phyloP scores from a whole-genome alignment of 1,140 invertebrate species.

The Tetramorium simillimum region DNA sequence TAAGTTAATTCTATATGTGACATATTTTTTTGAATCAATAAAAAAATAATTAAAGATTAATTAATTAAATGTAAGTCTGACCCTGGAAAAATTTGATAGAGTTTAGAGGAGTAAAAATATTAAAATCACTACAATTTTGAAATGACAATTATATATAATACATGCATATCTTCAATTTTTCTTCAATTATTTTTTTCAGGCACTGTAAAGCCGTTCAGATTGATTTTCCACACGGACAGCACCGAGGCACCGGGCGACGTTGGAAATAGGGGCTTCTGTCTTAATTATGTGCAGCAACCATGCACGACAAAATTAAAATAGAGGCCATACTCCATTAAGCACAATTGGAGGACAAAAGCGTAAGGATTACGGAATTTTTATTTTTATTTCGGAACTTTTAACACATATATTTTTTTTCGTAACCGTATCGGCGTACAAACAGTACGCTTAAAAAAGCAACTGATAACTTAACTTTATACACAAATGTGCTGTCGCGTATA shows the following conservation, averaged over 20 bases:
- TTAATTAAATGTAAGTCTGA: no score
- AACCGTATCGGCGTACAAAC: background rate
- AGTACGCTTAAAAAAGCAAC: conserved; percentile 28
- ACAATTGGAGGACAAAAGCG: background rate
- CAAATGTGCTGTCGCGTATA: conserved; percentile 7
- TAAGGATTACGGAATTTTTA: conserved; percentile 24
- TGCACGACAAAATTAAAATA: conserved; percentile 87
- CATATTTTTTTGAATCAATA: no score
- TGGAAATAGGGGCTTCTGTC: conserved; percentile 92
- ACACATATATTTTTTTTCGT: conserved; percentile 52
- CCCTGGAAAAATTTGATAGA: no score
- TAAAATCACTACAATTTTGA: no score
- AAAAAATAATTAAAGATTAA: no score
- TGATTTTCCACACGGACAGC: conserved; percentile 91
- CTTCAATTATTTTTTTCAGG: conserved; percentile 85
- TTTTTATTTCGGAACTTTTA: conserved; percentile 60
- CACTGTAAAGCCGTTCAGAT: conserved; percentile 91
- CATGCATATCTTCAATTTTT: no score
- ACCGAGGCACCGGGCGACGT: conserved; percentile 90
- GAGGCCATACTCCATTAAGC: background rate
- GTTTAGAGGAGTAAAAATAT: no score
- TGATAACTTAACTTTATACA: conserved; percentile 11
- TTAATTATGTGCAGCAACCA: conserved; percentile 94
- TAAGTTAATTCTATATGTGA: no score
- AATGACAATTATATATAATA: no score